Evolutionary conservation across 1,140 invertebrate species (phyloP), one percentile per base, ranked within the genome.

Genomic region (Drosophila kikkawai): DNA sequence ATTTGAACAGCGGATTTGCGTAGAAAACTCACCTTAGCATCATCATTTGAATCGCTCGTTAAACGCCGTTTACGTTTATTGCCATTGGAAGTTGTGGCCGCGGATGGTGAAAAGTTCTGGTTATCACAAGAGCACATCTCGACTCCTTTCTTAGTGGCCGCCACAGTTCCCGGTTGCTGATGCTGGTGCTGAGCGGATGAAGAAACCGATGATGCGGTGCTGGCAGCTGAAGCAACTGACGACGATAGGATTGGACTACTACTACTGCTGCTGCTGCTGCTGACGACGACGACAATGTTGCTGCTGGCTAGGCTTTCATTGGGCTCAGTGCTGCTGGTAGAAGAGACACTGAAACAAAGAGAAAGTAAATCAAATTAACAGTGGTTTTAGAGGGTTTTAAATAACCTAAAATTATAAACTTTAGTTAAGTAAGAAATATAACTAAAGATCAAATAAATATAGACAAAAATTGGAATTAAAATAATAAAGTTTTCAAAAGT

Each of bases 61-160:
- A 79, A 70, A 64, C 80, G 74, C 61, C 84, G 84, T 80, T 87
- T 87, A 51, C 84, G 84, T 65, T 87, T 79, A 53, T 56, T 85
- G 45, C 79, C 73, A 68, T 51, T 80, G 22, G 64, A 68, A 37
- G 48, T 57, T 19, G 53, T 36, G 48, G 63, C 36, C 39, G 75
- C 36, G 45, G 78, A 80, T 60, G 58, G 47, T 57, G 55, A 56
- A 58, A 80, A 53, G 41, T 37, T 67, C 64, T 75, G 78, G 42
- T 59, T 77, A 86, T 75, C 82, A 70, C 79, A 70, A 44, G 64
- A 67, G 61, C 61, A 75, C 65, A 75, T 78, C 58, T 85, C 74
- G 59, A 51, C 44, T 29, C 9, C 11, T 47, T 55, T 55, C 13
- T 37, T 53, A 55, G 34, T 60, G 17, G 53, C 47, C 45, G 36